Conservation (phyloP, 2,797 vertebrate species). For the Gallinago solitaria region DNA sequence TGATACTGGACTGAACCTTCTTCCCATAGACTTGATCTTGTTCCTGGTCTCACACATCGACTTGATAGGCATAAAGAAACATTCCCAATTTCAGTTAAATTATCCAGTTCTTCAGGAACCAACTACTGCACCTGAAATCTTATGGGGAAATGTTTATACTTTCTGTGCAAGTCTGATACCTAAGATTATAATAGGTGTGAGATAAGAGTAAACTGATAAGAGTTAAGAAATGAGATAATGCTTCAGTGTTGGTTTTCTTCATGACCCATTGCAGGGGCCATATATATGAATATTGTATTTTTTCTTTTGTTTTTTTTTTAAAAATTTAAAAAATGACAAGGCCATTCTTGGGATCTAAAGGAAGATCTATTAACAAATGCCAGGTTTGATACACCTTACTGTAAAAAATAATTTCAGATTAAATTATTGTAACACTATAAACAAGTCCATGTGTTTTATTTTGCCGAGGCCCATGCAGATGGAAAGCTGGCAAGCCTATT, state of each 20-base stretch:
- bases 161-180: neutral
- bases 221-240: neutral
- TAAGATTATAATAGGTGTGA: neutral
- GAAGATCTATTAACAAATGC: neutral
- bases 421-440: neutral
- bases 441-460: neutral
- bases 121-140: neutral
- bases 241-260: neutral
- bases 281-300: fast-evolving
- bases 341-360: neutral
- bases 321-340: neutral
- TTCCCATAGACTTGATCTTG: neutral
- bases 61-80: neutral
- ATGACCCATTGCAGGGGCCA: neutral
- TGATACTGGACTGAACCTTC: neutral
- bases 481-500: neutral
- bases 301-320: neutral
- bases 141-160: neutral
- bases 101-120: neutral
- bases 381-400: neutral
- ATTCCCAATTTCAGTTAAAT: neutral
- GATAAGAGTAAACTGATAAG: neutral
- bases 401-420: neutral
- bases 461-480: neutral
- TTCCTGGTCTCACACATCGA: neutral